A percentile compares a stretch with the other conserved stretches of the same genome.
These are phyloP conservation scores for Latrodectus elegans DNA, from an alignment of 2,888 invertebrate genomes.

Conservation along the genomic window DNA sequence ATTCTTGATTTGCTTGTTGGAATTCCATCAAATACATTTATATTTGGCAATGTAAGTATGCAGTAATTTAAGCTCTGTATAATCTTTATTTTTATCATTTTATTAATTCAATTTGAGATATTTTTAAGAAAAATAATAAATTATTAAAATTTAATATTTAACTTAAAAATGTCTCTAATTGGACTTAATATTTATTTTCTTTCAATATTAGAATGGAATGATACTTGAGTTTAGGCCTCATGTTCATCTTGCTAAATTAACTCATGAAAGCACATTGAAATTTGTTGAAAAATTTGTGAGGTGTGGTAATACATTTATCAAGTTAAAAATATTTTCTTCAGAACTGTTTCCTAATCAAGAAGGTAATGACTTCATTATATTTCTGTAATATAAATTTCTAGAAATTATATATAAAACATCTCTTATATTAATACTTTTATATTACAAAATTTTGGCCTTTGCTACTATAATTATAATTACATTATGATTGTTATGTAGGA, in stretches of 20 bases:
- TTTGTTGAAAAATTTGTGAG: constrained; percentile 39
- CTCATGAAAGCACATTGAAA: constrained; percentile 34
- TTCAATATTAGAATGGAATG: constrained; percentile 10
- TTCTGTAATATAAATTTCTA: neutral
- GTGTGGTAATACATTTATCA: constrained; percentile 33
- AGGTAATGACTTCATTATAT: constrained; percentile 22
- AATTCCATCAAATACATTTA: constrained; percentile 49
- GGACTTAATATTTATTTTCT: neutral
- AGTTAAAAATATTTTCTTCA: constrained; percentile 37
- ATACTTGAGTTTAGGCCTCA: constrained; percentile 26
- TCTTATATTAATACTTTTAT: too few relatives aligned
- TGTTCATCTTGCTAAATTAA: constrained; percentile 29
- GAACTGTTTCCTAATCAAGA: constrained; percentile 8
- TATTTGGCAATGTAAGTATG: constrained; percentile 37
- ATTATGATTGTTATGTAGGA: too few relatives aligned
- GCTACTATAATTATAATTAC: too few relatives aligned
- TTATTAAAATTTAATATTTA: neutral
- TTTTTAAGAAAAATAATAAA: neutral
- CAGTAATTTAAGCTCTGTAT: neutral
- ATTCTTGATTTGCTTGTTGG: constrained; percentile 50
- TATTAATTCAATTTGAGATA: too few relatives aligned
- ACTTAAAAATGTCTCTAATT: neutral
- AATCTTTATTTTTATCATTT: neutral
- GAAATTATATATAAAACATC: neutral
- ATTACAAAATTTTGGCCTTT: too few relatives aligned